phyloP scores from a whole-genome alignment of 2,888 invertebrate genomes.

The Nomada flava region DNA sequence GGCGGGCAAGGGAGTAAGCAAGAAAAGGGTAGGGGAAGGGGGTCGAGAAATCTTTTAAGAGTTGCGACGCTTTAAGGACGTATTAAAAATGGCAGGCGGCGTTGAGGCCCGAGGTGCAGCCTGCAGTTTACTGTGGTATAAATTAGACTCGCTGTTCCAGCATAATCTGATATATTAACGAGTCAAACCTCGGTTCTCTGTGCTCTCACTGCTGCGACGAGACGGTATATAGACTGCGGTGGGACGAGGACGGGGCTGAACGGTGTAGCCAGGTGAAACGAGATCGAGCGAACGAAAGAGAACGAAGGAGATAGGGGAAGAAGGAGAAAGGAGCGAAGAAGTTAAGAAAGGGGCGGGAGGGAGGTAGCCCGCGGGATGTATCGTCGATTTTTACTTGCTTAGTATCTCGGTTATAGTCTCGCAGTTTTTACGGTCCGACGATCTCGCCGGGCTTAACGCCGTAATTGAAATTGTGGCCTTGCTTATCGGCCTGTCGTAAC shows the following conservation, averaged over 20 bases:
- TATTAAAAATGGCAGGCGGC: slow-evolving; percentile 75
- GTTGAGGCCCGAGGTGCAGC: slow-evolving; percentile 67
- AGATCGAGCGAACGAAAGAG: slow-evolving; percentile 20
- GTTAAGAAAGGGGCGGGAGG: slow-evolving; percentile 5
- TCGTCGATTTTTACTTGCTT: slow-evolving; percentile 76
- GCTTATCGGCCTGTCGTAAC: slow-evolving; percentile 76
- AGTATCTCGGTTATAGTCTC: slow-evolving; percentile 74
- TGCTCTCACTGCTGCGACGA: slow-evolving; percentile 36
- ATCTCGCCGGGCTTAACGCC: slow-evolving; percentile 71
- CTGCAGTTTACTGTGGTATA: slow-evolving; percentile 77
- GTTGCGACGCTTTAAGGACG: slow-evolving; percentile 75
- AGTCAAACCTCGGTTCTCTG: slow-evolving; percentile 69
- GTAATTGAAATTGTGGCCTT: slow-evolving; percentile 77
- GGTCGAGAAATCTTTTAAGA: slow-evolving; percentile 74
- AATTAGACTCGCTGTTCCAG: slow-evolving; percentile 78
- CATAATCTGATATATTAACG: slow-evolving; percentile 78
- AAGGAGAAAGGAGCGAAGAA: background rate
- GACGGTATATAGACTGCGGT: background rate
- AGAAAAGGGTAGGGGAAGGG: slow-evolving; percentile 9
- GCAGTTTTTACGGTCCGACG: slow-evolving; percentile 73
- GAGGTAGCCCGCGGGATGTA: slow-evolving; percentile 70
- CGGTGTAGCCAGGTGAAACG: slow-evolving; percentile 18
- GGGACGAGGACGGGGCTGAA: slow-evolving; percentile 9
- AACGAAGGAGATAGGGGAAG: slow-evolving; percentile 6
- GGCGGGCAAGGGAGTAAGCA: background rate